Percentiles rank a stretch among this genome's conserved stretches.
These are phyloP conservation scores for Labeo calbasu DNA, from an alignment of 2,797 vertebrate genomes.

Conservation along the genomic window DNA sequence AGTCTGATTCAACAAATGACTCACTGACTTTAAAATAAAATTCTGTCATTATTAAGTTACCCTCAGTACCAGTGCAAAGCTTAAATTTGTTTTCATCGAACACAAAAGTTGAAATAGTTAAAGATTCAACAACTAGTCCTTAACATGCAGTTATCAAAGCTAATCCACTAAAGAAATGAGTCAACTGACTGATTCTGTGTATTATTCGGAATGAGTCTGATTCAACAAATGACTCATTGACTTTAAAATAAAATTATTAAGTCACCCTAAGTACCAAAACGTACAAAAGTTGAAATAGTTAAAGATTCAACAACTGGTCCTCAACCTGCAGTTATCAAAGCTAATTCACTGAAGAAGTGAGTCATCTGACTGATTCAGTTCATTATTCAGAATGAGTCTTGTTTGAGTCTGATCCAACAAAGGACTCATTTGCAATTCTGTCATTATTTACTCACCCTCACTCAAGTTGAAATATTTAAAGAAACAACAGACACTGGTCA, in stretches of 20 bases:
- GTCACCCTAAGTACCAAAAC: background rate
- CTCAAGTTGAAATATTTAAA: background rate
- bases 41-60: background rate
- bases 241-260: background rate
- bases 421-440: background rate
- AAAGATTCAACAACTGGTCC: background rate
- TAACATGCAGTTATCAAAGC: background rate
- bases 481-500: background rate
- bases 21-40: background rate
- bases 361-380: background rate
- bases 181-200: background rate
- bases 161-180: background rate
- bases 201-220: background rate
- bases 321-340: background rate
- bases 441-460: background rate
- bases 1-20: background rate
- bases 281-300: background rate
- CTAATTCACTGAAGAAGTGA: background rate
- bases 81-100: background rate
- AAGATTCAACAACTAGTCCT: background rate
- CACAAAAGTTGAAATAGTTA: background rate
- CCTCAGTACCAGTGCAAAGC: background rate
- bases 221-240: background rate
- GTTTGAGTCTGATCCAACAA: background rate
- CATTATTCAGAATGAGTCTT: background rate